phyloP scores from a whole-genome alignment of 2,888 invertebrate species.

The Stenichneumon culpator region DNA sequence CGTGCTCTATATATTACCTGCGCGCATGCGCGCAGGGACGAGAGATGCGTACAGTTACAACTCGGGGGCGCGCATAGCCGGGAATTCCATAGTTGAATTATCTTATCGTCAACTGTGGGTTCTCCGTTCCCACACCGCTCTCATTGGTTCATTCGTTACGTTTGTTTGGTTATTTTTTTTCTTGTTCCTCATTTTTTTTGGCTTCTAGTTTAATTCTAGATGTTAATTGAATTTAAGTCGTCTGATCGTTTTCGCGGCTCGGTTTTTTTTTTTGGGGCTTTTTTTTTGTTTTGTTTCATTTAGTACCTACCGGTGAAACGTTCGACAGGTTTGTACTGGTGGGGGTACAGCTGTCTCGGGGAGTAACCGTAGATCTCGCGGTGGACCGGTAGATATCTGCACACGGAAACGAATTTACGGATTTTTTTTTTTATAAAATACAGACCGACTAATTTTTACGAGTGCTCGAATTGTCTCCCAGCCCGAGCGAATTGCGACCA shows the following conservation, averaged over 20 bases:
- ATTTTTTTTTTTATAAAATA: not conserved
- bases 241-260: constrained; percentile 63
- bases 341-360: constrained; percentile 94
- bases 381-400: constrained; percentile 93
- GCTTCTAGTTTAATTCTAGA: constrained; percentile 50
- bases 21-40: constrained; percentile 6
- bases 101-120: constrained; percentile 26
- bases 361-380: constrained; percentile 96
- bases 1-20: constrained; percentile 3
- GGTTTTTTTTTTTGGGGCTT: constrained; percentile 44
- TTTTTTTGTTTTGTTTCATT: constrained; percentile 64
- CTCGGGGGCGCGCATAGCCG: constrained; percentile 15
- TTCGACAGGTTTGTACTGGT: constrained; percentile 92
- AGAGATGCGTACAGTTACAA: constrained; percentile 20
- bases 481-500: not conserved
- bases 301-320: constrained; percentile 93
- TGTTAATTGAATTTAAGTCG: constrained; percentile 45
- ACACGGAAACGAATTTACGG: constrained; percentile 42
- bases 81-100: constrained; percentile 15
- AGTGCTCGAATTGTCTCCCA: not conserved
- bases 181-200: constrained; percentile 57
- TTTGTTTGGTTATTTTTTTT: constrained; percentile 48
- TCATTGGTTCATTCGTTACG: constrained; percentile 39
- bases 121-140: constrained; percentile 53
- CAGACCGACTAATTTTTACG: not conserved